phyloP scores from a whole-genome alignment of 2,797 vertebrate genomes.

The Geotria australis region DNA sequence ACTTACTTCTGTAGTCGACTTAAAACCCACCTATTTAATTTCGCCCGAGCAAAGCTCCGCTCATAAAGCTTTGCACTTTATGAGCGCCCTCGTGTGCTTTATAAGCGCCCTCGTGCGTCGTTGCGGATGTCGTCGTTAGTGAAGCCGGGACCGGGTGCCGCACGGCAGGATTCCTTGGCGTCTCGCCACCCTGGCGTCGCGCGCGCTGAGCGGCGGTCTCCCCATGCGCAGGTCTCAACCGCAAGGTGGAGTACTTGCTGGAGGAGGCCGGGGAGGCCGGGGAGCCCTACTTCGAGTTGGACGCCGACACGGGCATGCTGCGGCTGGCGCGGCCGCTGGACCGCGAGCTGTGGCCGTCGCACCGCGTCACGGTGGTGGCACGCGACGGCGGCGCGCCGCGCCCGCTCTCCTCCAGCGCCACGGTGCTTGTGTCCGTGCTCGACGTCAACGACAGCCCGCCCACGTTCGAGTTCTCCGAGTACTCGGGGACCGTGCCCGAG shows the following conservation, averaged over 20 bases:
- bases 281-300: conserved; percentile 7
- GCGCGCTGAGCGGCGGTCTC: no score
- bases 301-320: conserved; percentile 46
- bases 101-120: no score
- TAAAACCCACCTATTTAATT: no score
- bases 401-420: conserved; percentile 34
- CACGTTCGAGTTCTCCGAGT: conserved; percentile 68
- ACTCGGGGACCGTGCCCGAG: conserved; percentile 48
- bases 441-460: conserved; percentile 92
- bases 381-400: conserved; percentile 35
- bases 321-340: conserved; percentile 49
- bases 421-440: conserved; percentile 51
- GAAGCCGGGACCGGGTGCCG: no score
- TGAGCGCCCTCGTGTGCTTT: no score
- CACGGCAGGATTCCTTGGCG: no score
- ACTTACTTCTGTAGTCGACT: no score
- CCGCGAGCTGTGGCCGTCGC: conserved; percentile 45
- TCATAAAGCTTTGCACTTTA: no score
- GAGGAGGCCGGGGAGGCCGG: conserved; percentile 26
- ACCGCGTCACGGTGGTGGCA: conserved; percentile 41
- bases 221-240: conserved; percentile 25
- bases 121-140: no score
- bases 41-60: no score
- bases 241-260: conserved; percentile 50
- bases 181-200: no score